Percentiles rank a stretch among this genome's conserved stretches.
These are phyloP conservation scores for Laterallus jamaicensis DNA, from an alignment of 2,113 vertebrate genomes.

Conservation along the genomic window DNA sequence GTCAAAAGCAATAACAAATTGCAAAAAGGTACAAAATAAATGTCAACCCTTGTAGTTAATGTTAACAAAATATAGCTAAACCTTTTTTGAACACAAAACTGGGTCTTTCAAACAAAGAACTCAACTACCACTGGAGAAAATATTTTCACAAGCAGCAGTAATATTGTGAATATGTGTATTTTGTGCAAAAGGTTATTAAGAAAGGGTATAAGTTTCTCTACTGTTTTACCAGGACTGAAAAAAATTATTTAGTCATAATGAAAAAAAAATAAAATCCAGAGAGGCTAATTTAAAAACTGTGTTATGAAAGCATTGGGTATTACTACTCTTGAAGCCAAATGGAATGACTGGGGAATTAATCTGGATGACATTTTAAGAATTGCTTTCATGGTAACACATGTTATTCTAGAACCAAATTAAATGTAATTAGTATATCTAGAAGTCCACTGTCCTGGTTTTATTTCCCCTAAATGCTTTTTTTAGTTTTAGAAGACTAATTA, in stretches of 20 bases:
- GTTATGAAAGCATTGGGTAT: neutral
- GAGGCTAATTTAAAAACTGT: neutral
- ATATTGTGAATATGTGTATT: neutral
- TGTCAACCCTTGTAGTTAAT: neutral
- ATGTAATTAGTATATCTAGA: neutral
- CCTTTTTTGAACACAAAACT: neutral
- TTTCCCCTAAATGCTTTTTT: neutral
- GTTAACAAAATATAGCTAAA: neutral
- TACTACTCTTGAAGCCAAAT: neutral
- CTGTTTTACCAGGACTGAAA: neutral
- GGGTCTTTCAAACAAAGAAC: neutral
- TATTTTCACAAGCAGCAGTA: neutral
- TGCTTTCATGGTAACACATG: neutral
- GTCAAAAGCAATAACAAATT: neutral
- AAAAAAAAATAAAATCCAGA: neutral
- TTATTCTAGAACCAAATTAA: neutral
- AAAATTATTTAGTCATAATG: neutral
- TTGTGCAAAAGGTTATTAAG: neutral
- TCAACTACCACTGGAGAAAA: neutral
- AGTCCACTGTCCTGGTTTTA: neutral
- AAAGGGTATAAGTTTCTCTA: neutral
- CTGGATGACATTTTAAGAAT: neutral
- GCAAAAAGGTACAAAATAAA: neutral
- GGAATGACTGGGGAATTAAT: neutral
- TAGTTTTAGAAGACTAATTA: neutral